Percentiles rank a stretch among this genome's conserved stretches.
Evolutionary conservation across 2,797 vertebrate genomes (phyloP).

Genomic region (Epinephelus coioides): DNA sequence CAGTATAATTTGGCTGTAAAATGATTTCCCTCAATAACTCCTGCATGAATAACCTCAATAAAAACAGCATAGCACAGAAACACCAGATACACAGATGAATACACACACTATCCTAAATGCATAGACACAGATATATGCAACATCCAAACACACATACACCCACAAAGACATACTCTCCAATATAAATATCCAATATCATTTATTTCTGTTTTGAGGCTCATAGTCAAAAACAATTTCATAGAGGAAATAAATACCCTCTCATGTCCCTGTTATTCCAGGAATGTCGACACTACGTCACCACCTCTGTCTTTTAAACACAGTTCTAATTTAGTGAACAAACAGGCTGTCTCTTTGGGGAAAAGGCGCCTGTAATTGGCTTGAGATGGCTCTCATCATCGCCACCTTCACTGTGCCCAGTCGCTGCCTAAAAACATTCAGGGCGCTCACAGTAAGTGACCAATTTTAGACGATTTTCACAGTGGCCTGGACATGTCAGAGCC

Average conservation of each 20-base stretch:
- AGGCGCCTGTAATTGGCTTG: slow-evolving; percentile 42
- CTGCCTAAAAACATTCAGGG: slow-evolving; percentile 58
- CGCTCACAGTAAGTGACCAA: slow-evolving; percentile 55
- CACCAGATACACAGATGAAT: slow-evolving; percentile 48
- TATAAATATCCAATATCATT: neutral
- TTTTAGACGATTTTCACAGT: slow-evolving; percentile 67
- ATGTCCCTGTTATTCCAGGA: neutral
- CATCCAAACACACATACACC: neutral
- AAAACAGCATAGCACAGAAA: slow-evolving; percentile 73
- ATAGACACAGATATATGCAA: slow-evolving; percentile 18
- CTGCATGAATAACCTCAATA: slow-evolving; percentile 83
- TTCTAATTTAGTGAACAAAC: slow-evolving; percentile 53
- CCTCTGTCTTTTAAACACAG: slow-evolving; percentile 32
- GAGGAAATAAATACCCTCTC: slow-evolving; percentile 15
- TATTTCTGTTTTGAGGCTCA: slow-evolving; percentile 20
- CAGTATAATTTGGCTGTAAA: slow-evolving; percentile 88
- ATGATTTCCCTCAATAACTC: slow-evolving; percentile 83
- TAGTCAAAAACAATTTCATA: slow-evolving; percentile 26
- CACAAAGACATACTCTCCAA: slow-evolving; percentile 14
- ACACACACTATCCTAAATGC: slow-evolving; percentile 16
- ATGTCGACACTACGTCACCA: slow-evolving; percentile 17
- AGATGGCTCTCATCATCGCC: slow-evolving; percentile 44
- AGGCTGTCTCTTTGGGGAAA: slow-evolving; percentile 44
- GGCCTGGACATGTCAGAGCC: slow-evolving; percentile 48
- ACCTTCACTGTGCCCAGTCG: slow-evolving; percentile 51